Base-by-base conservation (phyloP, 2,797 vertebrate species). In the Hypotaenidia okinawae region DNA sequence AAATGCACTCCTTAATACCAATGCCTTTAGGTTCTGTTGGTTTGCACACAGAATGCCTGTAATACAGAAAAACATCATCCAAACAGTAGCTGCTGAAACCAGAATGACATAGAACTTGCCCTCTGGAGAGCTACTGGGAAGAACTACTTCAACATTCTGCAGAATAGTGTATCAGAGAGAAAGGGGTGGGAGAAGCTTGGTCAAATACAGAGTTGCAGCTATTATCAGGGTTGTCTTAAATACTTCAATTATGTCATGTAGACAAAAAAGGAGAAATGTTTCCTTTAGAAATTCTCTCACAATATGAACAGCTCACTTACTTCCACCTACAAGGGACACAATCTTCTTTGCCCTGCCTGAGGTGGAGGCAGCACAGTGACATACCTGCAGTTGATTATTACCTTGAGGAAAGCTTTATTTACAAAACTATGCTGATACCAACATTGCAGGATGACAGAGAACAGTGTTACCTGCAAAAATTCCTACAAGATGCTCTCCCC, bases 1-100 rank as follows among this genome's bases (percentile, higher is more conserved):
- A 59, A 73, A 69, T 39, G 8, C 10, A 61, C 12, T 32, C 37
- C 55, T 30, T 57, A 67, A 49, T n/a, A n/a, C 11, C 43, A 73
- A 30, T 0, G 1, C 6, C 19, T 30, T 2, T 16, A 23, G 10
- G 2, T 77, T 92, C 30, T 39, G 4, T 28, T 39, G 14, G 10
- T 61, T 43, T 87, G 8, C 6, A 39, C 22, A 51, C 0, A 30
- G 54, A 62, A 59, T 39, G 61, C 17, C 30, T 43, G 18, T 24
- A 90, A 59, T 16, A 67, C 18, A 84, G 24, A 33, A 83, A 69
- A 54, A 0, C 4, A 24, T 6, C 28, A 10, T 11, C 43, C 32
- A 12, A 75, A 64, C 9, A 75, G 24, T 32, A 64, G 33, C 45
- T 51, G 5, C 9, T 32, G 75, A 79, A 61, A 76, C 5, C 32